Evolutionary conservation across 2,797 vertebrate species (phyloP), one percentile per base, ranked within the genome.

Genomic region (Triplophysa yarkandensis): DNA sequence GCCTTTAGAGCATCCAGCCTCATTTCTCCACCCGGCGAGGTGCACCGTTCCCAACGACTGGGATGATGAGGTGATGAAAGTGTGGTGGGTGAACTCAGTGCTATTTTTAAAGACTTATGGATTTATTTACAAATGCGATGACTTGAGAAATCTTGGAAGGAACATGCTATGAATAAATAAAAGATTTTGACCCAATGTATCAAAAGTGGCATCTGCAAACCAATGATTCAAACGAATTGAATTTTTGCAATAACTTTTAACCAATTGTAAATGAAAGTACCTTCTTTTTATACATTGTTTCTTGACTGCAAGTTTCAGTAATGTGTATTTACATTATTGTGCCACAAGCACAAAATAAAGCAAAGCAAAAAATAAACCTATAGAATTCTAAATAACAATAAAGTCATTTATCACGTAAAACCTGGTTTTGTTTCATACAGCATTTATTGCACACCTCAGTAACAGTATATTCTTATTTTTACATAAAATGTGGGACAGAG

Each of bases 1-100:
- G 68, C 76, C 50, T 85, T 84, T 67, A 85, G 70, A 64, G 82
- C 82, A 0, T 81, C 76, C 17, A 63, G 75, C 25, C 75, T 82
- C 13, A 67, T 85, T 19, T 82, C 77, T 36, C 81, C 83, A 5
- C 41, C 71, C 1, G 48, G 54, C 17, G 70, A 78, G 11, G 23
- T 32, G n/a, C 50, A 32, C 2, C 65, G 14, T n/a, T 58, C 36
- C 32, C 57, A 74, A 21, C 72, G 54, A 28, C 14, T 25, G 61
- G 48, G 23, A 71, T 67, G 48, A 54, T 55, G 39, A 74, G 25
- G 23, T 46, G 54, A 57, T 10, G 54, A 57, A 57, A 30, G 54
- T 30, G 27, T 57, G 54, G 2, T 57, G 54, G 23, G 52, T 55
- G 25, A 55, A 11, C 52, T 55, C 52, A 28, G 10, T 28, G 14